Conservation (phyloP, 2,888 invertebrate species). For the Aproaerema taeniolella region DNA sequence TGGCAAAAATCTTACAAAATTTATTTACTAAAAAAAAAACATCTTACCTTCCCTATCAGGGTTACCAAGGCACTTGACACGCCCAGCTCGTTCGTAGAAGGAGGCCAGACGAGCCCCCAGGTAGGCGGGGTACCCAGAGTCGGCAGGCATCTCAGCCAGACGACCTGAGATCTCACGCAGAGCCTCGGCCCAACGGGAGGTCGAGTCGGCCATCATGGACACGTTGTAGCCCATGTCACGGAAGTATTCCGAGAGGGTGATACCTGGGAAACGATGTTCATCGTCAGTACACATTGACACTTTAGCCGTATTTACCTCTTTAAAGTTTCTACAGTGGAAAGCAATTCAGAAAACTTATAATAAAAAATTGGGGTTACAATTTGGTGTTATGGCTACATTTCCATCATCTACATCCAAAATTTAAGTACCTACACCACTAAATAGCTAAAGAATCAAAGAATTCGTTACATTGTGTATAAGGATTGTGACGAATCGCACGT, state of each 20-base stretch:
- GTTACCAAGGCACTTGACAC: slow-evolving; percentile 97
- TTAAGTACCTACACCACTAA: no score
- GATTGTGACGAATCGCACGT: no score
- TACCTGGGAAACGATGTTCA: slow-evolving; percentile 82
- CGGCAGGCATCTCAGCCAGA: slow-evolving; percentile 99
- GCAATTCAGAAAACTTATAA: not conserved
- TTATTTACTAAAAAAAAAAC: no score
- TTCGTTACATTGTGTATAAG: no score
- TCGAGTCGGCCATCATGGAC: slow-evolving; percentile 99
- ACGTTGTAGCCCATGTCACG: slow-evolving; percentile 99
- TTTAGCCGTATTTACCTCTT: not conserved
- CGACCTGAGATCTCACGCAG: slow-evolving; percentile 99
- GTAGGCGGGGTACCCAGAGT: slow-evolving; percentile 99
- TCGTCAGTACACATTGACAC: not conserved
- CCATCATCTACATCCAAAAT: no score
- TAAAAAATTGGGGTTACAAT: no score
- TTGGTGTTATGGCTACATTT: no score
- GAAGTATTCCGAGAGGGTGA: slow-evolving; percentile 99
- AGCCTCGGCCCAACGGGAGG: slow-evolving; percentile 99
- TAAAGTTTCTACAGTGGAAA: no score
- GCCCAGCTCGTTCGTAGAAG: slow-evolving; percentile 99
- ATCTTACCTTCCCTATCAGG: slow-evolving; percentile 92
- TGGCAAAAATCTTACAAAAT: no score
- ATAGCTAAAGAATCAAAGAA: no score
- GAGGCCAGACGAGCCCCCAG: slow-evolving; percentile 98